phyloP scores from a whole-genome alignment of 2,797 vertebrate genomes.

The Alectoris magna region DNA sequence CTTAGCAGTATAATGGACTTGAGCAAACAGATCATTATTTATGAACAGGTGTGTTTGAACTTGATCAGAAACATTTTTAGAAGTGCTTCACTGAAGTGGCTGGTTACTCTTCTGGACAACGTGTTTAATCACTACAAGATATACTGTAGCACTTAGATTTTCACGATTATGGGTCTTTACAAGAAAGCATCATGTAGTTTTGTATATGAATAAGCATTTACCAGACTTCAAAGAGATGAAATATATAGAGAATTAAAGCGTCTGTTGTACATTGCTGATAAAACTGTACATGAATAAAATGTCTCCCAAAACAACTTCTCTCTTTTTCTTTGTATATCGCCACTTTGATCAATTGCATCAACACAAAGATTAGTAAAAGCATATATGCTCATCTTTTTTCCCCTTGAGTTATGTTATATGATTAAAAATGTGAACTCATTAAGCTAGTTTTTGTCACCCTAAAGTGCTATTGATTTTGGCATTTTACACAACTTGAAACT shows the following conservation, averaged over 20 bases:
- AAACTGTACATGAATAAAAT: constrained; percentile 66
- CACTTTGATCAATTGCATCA: not conserved
- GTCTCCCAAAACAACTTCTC: not conserved
- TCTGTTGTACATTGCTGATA: constrained; percentile 56
- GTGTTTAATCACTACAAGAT: constrained; percentile 75
- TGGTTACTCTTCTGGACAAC: constrained; percentile 69
- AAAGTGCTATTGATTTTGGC: not conserved
- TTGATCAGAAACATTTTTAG: constrained; percentile 68
- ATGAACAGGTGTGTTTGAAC: constrained; percentile 70
- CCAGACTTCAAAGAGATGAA: constrained; percentile 18
- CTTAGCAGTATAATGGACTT: constrained; percentile 42
- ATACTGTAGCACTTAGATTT: constrained; percentile 69
- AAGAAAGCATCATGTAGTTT: constrained; percentile 63
- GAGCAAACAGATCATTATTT: constrained; percentile 74
- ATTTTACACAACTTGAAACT: not conserved
- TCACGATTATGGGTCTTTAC: constrained; percentile 45
- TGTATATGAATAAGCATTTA: constrained; percentile 68
- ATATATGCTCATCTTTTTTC: not conserved
- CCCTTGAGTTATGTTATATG: not conserved
- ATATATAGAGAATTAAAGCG: constrained; percentile 17
- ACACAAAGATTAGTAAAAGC: not conserved
- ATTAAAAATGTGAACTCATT: accelerated
- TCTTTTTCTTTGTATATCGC: not conserved
- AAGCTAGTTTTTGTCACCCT: not conserved
- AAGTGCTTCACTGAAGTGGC: constrained; percentile 64